A percentile compares a stretch with the other conserved stretches of the same genome.
These are phyloP conservation scores for Caenorhabditis remanei DNA, from an alignment of 1,140 invertebrate species.

Conservation along the genomic window DNA sequence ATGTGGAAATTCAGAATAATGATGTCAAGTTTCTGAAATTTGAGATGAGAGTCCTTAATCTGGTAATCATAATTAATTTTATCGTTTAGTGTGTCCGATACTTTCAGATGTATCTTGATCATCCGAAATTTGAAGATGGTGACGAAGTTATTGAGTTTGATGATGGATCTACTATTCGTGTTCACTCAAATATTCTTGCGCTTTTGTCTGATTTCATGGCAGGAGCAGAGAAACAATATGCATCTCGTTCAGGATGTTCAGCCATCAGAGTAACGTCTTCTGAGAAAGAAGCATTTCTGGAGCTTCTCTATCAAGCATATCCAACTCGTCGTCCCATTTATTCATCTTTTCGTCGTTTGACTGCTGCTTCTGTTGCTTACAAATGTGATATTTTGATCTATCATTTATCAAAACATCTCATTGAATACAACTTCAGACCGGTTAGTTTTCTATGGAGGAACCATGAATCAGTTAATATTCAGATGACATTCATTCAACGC, in stretches of 20 bases:
- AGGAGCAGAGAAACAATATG: constrained; percentile 19
- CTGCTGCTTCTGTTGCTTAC: constrained; percentile 27
- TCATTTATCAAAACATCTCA: constrained; percentile 41
- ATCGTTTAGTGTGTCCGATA: not conserved
- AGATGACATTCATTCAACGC: constrained; percentile 46
- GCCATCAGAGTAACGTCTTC: constrained; percentile 25
- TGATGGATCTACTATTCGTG: constrained; percentile 33
- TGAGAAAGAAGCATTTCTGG: constrained; percentile 39
- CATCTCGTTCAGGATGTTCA: constrained; percentile 21
- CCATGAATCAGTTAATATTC: not conserved
- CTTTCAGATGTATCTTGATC: constrained; percentile 36
- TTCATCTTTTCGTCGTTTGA: constrained; percentile 34
- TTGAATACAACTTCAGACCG: constrained; percentile 38
- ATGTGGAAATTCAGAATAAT: constrained; percentile 8
- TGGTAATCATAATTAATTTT: not conserved
- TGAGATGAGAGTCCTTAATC: not conserved
- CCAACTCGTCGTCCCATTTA: constrained; percentile 25
- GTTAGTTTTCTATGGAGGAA: not conserved
- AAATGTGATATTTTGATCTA: constrained; percentile 33
- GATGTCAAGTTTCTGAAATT: constrained; percentile 43
- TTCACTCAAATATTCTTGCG: constrained; percentile 17
- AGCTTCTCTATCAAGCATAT: constrained; percentile 45
- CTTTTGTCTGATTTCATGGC: constrained; percentile 16
- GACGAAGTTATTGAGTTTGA: constrained; percentile 42
- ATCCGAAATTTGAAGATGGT: constrained; percentile 24